Conservation (phyloP, 1,140 invertebrate genomes). For the Babylonia areolata region DNA sequence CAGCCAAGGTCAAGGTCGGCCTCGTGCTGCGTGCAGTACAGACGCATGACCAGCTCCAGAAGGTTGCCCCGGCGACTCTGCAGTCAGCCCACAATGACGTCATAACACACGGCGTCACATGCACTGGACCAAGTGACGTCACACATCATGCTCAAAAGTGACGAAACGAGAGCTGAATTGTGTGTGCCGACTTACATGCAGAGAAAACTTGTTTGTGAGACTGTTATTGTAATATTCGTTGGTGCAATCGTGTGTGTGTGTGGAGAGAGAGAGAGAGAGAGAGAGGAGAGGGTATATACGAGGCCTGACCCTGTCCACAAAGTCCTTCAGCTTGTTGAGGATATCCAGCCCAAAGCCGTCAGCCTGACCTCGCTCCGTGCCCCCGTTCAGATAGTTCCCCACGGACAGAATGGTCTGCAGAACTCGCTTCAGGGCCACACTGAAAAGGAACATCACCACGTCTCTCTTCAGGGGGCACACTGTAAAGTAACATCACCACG, state of each 20-base stretch:
- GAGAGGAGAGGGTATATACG: no score
- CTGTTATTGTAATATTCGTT: no score
- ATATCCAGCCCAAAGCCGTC: slow-evolving; percentile 70
- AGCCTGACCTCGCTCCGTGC: slow-evolving; percentile 91
- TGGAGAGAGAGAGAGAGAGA: no score
- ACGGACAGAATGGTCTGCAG: slow-evolving; percentile 94
- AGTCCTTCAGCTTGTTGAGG: slow-evolving; percentile 70
- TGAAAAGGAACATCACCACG: slow-evolving; percentile 49
- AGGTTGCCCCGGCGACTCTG: slow-evolving; percentile 65
- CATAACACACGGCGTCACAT: no score
- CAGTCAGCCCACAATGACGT: neutral
- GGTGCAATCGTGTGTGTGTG: no score
- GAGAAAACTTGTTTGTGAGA: no score
- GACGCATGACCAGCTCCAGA: slow-evolving; percentile 64
- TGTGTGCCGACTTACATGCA: no score
- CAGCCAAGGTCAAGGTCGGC: slow-evolving; percentile 63
- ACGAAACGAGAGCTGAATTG: no score
- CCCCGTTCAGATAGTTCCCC: slow-evolving; percentile 92
- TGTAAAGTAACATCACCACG: neutral
- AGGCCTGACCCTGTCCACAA: slow-evolving; percentile 62
- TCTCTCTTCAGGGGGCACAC: neutral
- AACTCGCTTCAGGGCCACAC: slow-evolving; percentile 85
- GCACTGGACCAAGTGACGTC: no score
- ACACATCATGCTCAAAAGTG: no score
- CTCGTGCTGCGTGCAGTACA: slow-evolving; percentile 66